Conservation (phyloP, 2,113 vertebrate species). For the Scolopax mira region DNA sequence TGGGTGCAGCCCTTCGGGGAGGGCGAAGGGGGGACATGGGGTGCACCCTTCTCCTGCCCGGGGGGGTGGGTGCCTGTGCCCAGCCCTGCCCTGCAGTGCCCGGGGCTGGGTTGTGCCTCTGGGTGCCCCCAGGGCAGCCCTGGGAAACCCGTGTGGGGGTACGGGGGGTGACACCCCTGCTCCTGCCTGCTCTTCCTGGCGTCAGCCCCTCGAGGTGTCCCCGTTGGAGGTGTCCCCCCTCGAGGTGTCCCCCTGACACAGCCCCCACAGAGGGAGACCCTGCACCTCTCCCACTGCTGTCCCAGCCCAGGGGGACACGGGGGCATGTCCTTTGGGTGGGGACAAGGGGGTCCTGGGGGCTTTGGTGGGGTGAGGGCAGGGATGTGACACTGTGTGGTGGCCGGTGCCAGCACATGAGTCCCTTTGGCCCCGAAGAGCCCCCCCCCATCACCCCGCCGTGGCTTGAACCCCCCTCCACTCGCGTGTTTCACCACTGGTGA, state of each 20-base stretch:
- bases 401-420: not conserved
- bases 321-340: not conserved
- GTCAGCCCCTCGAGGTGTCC: fast-evolving
- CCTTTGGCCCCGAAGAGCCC: not conserved
- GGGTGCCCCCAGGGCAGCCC: not conserved
- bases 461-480: not conserved
- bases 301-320: not conserved
- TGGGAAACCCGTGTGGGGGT: not conserved
- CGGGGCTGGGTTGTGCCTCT: not conserved
- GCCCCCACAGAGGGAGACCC: not conserved
- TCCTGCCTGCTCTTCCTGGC: too few relatives aligned
- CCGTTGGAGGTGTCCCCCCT: not conserved
- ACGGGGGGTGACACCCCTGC: not conserved
- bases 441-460: fast-evolving
- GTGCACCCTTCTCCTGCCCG: not conserved
- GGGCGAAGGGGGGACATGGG: not conserved
- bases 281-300: not conserved
- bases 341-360: too few relatives aligned
- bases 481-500: not conserved
- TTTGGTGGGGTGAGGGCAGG: not conserved
- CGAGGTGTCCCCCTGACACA: not conserved
- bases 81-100: not conserved
- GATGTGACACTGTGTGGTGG: not conserved
- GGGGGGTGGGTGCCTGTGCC: not conserved
- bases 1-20: not conserved